Base-by-base conservation (phyloP, 2,888 invertebrate genomes). In the Noctua pronuba region DNA sequence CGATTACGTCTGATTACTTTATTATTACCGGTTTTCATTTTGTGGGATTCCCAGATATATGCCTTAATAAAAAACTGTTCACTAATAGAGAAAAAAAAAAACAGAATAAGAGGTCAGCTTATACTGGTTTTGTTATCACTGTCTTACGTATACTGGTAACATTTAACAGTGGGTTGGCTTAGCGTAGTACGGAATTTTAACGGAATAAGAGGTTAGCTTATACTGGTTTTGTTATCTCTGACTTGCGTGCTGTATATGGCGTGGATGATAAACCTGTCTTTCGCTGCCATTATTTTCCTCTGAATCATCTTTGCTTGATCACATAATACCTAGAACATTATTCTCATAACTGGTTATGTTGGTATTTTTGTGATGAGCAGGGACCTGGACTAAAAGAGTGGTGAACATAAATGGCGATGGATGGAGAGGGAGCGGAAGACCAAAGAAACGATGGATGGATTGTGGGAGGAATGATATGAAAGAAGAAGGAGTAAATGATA, bases 41-140 rank as follows among this genome's bases (percentile, higher is more conserved):
- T 64, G 8, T 28, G 58, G 65, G 41, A 60, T 52, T 80, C 31
- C 80, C 79, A 41, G 24, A 24, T 72, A 24, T 49, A 70, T 1
- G 16, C 2, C 44, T 41, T 38, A 10, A 38, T 38, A 38, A 38
- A 38, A 38, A 38, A 38, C 38, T 38, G 0, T 38, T 38, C 38
- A 38, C 10, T 38, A 38, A 38, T 38, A 38, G 38, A 5, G 5
- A 38, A n/a, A n/a, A n/a, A n/a, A n/a, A n/a, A n/a, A n/a, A 38
- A 18, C 46, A 18, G 46, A 46, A 18, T 46, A 16, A 46, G 16
- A 46, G 46, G 46, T 46, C 46, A 46, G 46, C 18, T 46, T 18
- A 46, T 5, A 46, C 6, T 46, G 46, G 16, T 46, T 46, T 46
- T 46, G 18, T 46, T 18, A 46, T 46, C 13, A 55, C 41, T 41